These are phyloP conservation scores for Peromyscus attwateri DNA, from an alignment of 2,797 vertebrate genomes.

Conservation along the genomic window DNA sequence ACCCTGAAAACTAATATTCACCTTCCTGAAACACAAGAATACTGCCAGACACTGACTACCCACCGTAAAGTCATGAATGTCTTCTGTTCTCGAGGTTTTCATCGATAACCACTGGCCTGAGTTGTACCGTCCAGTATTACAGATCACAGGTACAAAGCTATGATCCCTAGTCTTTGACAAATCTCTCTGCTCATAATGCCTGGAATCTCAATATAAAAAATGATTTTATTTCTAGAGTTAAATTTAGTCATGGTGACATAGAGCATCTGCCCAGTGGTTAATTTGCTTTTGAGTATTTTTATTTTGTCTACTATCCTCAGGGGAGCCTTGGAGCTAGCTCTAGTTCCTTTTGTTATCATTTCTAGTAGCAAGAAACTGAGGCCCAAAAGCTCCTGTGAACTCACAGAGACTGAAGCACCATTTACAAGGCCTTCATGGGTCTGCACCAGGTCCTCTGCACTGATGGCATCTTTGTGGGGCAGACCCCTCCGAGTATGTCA, in stretches of 20 bases:
- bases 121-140: background rate
- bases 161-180: background rate
- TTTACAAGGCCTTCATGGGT: background rate
- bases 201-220: slow-evolving; percentile 4
- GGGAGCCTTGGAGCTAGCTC: background rate
- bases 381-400: background rate
- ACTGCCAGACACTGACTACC: background rate
- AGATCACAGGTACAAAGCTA: background rate
- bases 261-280: background rate
- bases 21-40: background rate
- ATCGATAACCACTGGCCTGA: background rate
- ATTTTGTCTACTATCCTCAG: background rate
- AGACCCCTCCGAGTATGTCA: background rate
- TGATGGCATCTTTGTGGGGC: background rate
- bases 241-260: slow-evolving; percentile 29
- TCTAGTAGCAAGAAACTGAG: background rate
- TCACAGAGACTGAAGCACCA: background rate
- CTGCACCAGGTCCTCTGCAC: background rate
- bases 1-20: background rate
- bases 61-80: background rate
- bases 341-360: background rate
- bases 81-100: slow-evolving; percentile 20
- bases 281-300: background rate
- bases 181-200: background rate
- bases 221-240: background rate